Base-by-base conservation (phyloP, 2,888 invertebrate species). In the Drosophila pseudotalamancana region DNA sequence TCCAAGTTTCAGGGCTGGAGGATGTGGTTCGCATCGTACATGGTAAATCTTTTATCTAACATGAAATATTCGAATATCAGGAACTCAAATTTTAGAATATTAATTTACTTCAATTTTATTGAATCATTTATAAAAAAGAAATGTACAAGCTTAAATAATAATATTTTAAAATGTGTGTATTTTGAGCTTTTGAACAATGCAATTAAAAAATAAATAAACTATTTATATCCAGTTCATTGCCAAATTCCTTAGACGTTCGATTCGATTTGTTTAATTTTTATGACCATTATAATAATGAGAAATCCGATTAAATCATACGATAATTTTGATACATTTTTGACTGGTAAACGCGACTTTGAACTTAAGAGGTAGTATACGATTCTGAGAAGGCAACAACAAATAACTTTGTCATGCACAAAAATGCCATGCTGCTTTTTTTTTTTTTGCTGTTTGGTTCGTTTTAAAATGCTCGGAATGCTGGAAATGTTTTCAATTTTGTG, bases 351-450 rank as follows among this genome's bases (percentile, higher is more conserved):
- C 31, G 54, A 40, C 37, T 34, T 51, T 57, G 1, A 72, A 72
- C 67, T 68, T 63, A 68, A 23, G 29, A 53, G 32, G 9, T 49
- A 32, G 6, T 34, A 40, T 62, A 45, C 37, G 46, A 19, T 40
- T 42, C 53, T 21, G 49, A 21, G n/a, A 48, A 34, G 67, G 57
- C 63, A 59, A 72, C 53, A 66, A 60, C 60, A 53, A 65, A 51
- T 50, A 71, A 72, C 56, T 72, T 77, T 68, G 67, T 81, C 89
- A 89, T 89, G 89, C 89, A 89, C 89, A 89, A 89, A 89, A 89
- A 89, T 89, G 89, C 89, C 89, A 89, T 89, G 89, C 89, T 82
- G 68, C 72, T 71, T 73, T 68, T 27, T 27, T 8, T 9, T 27
- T 25, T 6, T n/a, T 43, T 46, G 56, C 51, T 65, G 45, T 67